Base-by-base conservation (phyloP, 1,140 invertebrate genomes). In the Drosophila athabasca region DNA sequence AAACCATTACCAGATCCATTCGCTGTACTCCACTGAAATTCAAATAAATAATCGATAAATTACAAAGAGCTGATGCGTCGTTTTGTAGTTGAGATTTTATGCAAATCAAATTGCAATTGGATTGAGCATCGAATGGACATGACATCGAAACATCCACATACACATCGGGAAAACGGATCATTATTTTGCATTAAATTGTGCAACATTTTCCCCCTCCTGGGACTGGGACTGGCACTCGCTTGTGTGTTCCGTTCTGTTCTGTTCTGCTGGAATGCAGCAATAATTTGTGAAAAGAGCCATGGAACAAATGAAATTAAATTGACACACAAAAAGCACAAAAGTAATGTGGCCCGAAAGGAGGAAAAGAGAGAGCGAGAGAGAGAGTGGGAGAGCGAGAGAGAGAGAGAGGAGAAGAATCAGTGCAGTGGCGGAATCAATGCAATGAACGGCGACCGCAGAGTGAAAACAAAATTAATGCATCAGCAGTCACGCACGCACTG, bases 151-250 rank as follows among this genome's bases (percentile, higher is more conserved):
- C 17, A 19, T 19, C 17, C 17, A 0, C 31, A 35, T 19, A 24
- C 31, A 35, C 26, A 24, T 67, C 9, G 64, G 13, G 6, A 26
- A 46, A 13, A 9, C 46, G 52, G 46, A 76, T 76, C 72, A 76
- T 76, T 75, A 76, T 76, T 76, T 62, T 69, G 64, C 74, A 76
- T 76, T 76, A 76, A 76, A 76, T 76, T 76, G 17, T 39, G 19
- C 17, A 46, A 15, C 59, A 43, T 4, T 22, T 17, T 31, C 17
- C 13, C 11, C 11, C 11, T 6, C 3, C 46, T 11, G 3, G 7
- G 29, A 31, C 7, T 31, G 29, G 29, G 6, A 29, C 29, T 41
- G 22, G 22, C 22, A 6, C 17, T 39, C 17, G 17, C 17, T 19
- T 19, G 17, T 19, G 17, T 19, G 17, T 19, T 19, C 17, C 17